Evolutionary conservation across 2,797 vertebrate species (phyloP), one percentile per base, ranked within the genome.

Genomic region (Gymnopithys bicolor): DNA sequence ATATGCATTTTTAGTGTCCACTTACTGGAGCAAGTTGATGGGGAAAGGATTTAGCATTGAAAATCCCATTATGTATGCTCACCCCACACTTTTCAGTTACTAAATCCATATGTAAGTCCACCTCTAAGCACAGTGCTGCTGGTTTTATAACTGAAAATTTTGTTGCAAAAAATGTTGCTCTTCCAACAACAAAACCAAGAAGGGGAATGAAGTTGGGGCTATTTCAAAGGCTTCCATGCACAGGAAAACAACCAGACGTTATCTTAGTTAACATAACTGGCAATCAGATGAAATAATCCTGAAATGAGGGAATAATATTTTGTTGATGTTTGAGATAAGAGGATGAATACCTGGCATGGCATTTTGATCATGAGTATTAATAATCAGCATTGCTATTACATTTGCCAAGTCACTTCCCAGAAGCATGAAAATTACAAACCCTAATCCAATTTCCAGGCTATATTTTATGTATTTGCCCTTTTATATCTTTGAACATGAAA

Each of bases 31-130:
- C 22, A 89, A 91, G 59, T 52, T 70, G 68, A 83, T 91, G 52
- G 37, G 41, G 79, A 94, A 80, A 80, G 28, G 22, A 8, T 56
- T 95, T 87, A 84, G 25, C 39, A 41, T 8, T 70, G 68, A 67
- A 89, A 95, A 95, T 96, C 82, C 45, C 6, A 2, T 95, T 89
- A 85, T 45, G 4, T 56, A 13, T 87, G 60, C 75, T 91, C 37
- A 94, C 22, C 27, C 21, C 56, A 70, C 43, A 77, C 49, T 87
- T 90, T 92, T 63, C 45, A 73, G 2, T 73, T 48, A 33, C 28
- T 67, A 87, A 90, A 84, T 92, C 64, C 25, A 23, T 71, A 56
- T 63, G 16, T 82, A 89, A 92, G 78, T 89, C 35, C 28, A 56
- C 21, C 32, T 74, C 21, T 56, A 64, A 82, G 56, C 75, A 74